phyloP scores from a whole-genome alignment of 2,797 vertebrate species.

The Onychomys torridus region DNA sequence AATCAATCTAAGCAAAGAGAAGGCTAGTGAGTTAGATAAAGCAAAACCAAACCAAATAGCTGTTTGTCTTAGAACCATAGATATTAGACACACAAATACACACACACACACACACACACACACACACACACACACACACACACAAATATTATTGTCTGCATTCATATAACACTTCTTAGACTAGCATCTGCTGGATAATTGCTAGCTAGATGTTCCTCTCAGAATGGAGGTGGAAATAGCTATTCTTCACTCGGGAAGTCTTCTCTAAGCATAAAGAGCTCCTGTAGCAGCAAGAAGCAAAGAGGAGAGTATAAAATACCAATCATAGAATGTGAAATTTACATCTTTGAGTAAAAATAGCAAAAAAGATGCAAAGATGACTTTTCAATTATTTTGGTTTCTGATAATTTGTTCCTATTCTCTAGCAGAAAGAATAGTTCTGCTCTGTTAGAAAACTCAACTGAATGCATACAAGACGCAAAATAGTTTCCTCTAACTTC shows the following conservation, averaged over 20 bases:
- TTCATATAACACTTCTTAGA: neutral
- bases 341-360: neutral
- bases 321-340: neutral
- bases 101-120: neutral
- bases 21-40: conserved; percentile 23
- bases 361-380: conserved; percentile 26
- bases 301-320: neutral
- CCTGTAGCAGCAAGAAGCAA: neutral
- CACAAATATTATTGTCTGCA: neutral
- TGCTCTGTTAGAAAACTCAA: conserved; percentile 37
- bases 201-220: neutral
- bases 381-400: conserved; percentile 36
- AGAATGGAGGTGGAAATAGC: neutral
- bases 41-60: neutral
- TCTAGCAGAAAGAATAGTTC: neutral
- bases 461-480: neutral
- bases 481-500: conserved; percentile 28
- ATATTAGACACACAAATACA: neutral
- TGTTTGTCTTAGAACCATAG: conserved; percentile 15
- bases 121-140: neutral
- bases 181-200: neutral
- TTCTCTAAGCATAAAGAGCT: neutral
- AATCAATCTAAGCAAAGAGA: conserved; percentile 30
- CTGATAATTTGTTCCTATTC: conserved; percentile 35
- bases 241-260: neutral